Percentiles rank a stretch among this genome's conserved stretches.
Conservation (phyloP, 1,140 invertebrate species). For the Sinella curviseta region DNA sequence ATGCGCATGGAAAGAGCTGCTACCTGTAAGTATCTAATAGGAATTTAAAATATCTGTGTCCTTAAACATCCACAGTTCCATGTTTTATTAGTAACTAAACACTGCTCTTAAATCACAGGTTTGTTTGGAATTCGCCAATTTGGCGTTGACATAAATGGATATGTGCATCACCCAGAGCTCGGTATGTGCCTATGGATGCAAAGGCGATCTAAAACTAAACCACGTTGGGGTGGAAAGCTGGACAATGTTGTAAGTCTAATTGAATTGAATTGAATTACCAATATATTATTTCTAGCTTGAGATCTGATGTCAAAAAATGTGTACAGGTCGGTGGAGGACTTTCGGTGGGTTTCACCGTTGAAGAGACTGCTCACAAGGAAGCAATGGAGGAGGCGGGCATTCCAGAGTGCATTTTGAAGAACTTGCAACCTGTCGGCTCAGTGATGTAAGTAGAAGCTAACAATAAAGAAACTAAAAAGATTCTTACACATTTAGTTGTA, state of each 20-base stretch:
- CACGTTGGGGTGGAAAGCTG: conserved; percentile 91
- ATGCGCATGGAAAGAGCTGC: conserved; percentile 90
- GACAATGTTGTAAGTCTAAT: conserved; percentile 82
- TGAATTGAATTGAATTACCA: neutral
- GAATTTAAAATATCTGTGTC: neutral
- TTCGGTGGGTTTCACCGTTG: conserved; percentile 79
- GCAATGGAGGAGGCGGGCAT: conserved; percentile 91
- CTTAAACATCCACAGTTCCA: neutral
- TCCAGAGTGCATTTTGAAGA: conserved; percentile 69
- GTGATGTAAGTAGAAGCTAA: conserved; percentile 73
- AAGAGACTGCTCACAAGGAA: conserved; percentile 88
- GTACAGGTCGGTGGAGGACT: conserved; percentile 77
- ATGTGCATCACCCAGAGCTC: conserved; percentile 77
- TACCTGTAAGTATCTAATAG: conserved; percentile 65
- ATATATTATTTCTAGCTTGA: too few relatives aligned
- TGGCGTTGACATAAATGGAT: conserved; percentile 92
- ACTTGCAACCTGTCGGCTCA: conserved; percentile 75
- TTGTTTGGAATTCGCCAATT: conserved; percentile 91
- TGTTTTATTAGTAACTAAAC: neutral
- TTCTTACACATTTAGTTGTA: too few relatives aligned
- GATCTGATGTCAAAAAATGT: conserved; percentile 5
- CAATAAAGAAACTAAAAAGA: too few relatives aligned
- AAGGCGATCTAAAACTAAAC: conserved; percentile 83
- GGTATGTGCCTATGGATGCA: conserved; percentile 91
- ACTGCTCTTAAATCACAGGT: conserved; percentile 55